phyloP scores from a whole-genome alignment of 2,888 invertebrate genomes.

The Noctua comes region DNA sequence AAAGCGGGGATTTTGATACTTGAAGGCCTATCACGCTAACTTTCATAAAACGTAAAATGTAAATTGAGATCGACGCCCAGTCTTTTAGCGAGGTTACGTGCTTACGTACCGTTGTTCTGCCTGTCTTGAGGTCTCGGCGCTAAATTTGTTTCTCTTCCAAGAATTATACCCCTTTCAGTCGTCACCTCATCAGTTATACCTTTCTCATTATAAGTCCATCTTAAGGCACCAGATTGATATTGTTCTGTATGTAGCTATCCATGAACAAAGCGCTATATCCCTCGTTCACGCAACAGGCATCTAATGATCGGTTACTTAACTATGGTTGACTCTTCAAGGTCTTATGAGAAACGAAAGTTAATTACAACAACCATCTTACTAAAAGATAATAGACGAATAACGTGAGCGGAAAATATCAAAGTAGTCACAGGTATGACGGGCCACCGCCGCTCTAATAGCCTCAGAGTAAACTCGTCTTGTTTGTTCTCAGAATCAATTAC shows the following conservation, averaged over 20 bases:
- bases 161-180: neutral
- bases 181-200: rapidly evolving
- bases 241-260: neutral
- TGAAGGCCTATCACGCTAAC: neutral
- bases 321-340: neutral
- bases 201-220: neutral
- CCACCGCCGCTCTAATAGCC: conserved; percentile 62
- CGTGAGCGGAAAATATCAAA: conserved; percentile 14
- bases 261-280: no score
- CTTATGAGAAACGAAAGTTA: conserved; percentile 24
- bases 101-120: neutral
- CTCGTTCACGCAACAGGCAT: no score
- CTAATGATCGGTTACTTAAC: neutral
- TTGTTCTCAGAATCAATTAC: conserved; percentile 81
- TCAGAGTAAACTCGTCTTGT: conserved; percentile 63
- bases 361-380: neutral
- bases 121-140: no score
- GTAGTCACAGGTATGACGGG: conserved; percentile 4
- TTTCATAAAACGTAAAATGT: neutral
- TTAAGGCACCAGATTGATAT: neutral
- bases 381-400: conserved; percentile 14
- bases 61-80: neutral
- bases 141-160: neutral
- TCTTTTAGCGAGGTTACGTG: neutral
- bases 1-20: conserved; percentile 27